Base-by-base conservation (phyloP, 2,113 vertebrate species). In the Hyperopisus bebe region DNA sequence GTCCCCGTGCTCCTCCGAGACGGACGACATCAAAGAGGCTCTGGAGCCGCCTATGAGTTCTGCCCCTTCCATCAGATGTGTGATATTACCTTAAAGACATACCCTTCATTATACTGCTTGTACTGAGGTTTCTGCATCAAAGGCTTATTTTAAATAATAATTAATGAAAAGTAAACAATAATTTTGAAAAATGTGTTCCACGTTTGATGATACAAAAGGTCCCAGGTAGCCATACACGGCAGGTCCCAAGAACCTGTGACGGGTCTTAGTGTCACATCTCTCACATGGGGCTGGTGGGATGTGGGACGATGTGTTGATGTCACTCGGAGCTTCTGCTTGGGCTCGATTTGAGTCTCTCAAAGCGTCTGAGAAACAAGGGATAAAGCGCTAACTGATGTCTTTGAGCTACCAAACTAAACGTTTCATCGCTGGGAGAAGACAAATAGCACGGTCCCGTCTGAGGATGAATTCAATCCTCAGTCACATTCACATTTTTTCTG, bases 71-170 rank as follows among this genome's bases (percentile, higher is more conserved):
- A 94, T 94, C 91, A 92, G 87, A 94, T 91, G 93, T 92, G 92
- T 93, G 91, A 58, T 92, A 90, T 90, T 90, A 88, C 91, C 55
- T 74, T 90, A 91, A 88, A 91, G 86, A 84, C 90, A 91, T 5
- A 42, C 89, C 27, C 89, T 89, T 93, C 91, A 92, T 94, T 90
- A 89, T 90, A 90, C 92, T 92, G 70, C 82, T 90, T 91, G 87
- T 94, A 70, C 47, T 44, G 86, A 85, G 44, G 92, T 93, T 93
- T 95, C 91, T 94, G 95, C 93, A 94, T 96, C 95, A 95, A 95
- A 95, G 92, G 90, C 66, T 86, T 93, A 90, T 92, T 94, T 93
- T 93, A 94, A 94, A 91, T 92, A 83, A 92, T 88, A 42, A 92
- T 88, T 70, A 44, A 19, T 89, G 17, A 62, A 58, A 91, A 87